Percentiles rank a stretch among this genome's conserved stretches.
Evolutionary conservation across 2,113 vertebrate genomes (phyloP).

Genomic region (Thermophis baileyi): DNA sequence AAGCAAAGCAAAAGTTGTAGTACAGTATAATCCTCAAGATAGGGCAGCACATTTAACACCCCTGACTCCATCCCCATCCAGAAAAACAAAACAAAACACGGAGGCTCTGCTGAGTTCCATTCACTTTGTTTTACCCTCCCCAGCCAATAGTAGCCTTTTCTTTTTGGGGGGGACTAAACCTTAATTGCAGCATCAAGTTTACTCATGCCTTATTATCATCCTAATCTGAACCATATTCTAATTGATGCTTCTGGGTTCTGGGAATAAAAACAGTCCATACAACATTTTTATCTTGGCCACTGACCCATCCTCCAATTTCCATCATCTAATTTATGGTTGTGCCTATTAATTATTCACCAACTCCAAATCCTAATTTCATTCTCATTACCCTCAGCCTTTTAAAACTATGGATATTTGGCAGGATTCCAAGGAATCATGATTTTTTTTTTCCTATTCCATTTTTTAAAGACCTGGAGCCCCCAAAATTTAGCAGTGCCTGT

Average conservation of each 20-base stretch:
- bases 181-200: background rate
- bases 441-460: background rate
- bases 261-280: background rate
- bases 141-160: background rate
- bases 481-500: background rate
- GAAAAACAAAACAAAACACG: background rate
- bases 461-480: background rate
- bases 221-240: background rate
- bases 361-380: background rate
- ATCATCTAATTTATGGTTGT: background rate
- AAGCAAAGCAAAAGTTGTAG: background rate
- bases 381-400: background rate
- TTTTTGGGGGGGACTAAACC: background rate
- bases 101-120: background rate
- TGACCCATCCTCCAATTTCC: background rate
- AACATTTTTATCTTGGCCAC: background rate
- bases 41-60: background rate
- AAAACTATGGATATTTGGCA: background rate
- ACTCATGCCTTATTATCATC: background rate
- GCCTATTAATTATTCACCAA: background rate
- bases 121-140: background rate
- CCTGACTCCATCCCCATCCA: background rate
- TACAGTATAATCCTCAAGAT: background rate
- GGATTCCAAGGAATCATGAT: background rate
- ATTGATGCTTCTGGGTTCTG: background rate